Percentiles rank a stretch among this genome's conserved stretches.
phyloP scores from a whole-genome alignment of 2,113 vertebrate genomes.

The Chauna torquata region DNA sequence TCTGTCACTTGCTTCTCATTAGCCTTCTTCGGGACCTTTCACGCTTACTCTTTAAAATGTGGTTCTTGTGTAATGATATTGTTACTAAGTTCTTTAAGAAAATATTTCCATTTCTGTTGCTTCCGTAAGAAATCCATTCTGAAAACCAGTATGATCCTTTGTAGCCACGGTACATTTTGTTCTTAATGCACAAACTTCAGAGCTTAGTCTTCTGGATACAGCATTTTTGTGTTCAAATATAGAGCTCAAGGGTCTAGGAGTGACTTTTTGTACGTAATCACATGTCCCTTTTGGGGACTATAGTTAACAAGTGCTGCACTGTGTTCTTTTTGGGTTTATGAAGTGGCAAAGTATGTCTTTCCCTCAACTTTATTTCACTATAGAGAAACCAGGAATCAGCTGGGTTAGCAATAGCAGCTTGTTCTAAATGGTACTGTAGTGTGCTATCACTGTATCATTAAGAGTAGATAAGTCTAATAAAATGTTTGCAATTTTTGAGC shows the following conservation, averaged over 20 bases:
- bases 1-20: neutral
- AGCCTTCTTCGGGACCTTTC: neutral
- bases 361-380: neutral
- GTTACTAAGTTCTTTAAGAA: neutral
- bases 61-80: neutral
- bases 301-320: neutral
- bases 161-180: neutral
- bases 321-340: neutral
- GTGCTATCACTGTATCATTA: neutral
- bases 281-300: neutral
- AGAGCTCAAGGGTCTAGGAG: neutral
- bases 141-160: neutral
- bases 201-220: neutral
- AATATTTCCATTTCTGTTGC: neutral
- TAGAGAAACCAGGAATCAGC: neutral
- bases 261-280: neutral
- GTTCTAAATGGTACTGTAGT: neutral
- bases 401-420: neutral
- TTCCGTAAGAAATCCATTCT: neutral
- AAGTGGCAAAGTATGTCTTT: neutral
- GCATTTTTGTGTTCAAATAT: neutral
- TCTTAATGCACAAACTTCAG: neutral
- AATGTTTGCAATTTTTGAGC: conserved; percentile 35
- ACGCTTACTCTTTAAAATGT: neutral
- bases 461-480: conserved; percentile 50